Evolutionary conservation across 2,888 invertebrate genomes (phyloP), one percentile per base, ranked within the genome.

Genomic region (Rhaphigaster nebulosa): DNA sequence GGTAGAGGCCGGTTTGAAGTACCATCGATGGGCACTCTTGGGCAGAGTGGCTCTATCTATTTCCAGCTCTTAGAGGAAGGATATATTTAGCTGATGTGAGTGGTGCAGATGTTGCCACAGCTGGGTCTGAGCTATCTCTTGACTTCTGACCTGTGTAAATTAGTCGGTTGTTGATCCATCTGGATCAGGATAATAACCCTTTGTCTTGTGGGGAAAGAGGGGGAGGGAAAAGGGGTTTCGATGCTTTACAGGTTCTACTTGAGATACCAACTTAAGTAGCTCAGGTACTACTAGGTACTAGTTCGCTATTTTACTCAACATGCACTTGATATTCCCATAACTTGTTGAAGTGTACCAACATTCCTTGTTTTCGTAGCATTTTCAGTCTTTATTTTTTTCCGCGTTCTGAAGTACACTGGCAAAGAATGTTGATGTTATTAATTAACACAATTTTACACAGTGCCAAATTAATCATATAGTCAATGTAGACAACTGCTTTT

Each of bases 81-180:
- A 20, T 76, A 76, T 76, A 76, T 76, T 76, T 76, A 76, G 65
- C 65, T 23, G 29, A 13, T 18, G n/a, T 15, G 65, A 65, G 70
- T 76, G 70, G 34, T 76, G 70, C 70, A 76, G 70, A 76, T 76
- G 70, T 76, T 76, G 70, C 70, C 38, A 76, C 70, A 76, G 70
- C 70, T 76, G 70, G 34, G 70, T 29, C 70, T 38, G 8, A 6
- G 20, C 70, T 5, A 76, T 76, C 70, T 76, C 29, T 76, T 76
- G 70, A 38, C 70, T 38, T 76, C 70, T 76, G 70, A 34, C 70
- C 70, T 76, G 34, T 76, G 70, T 34, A 38, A 76, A 76, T 76
- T 76, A 38, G 34, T 76, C 70, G 3, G 8, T 20, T 76, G 70
- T 76, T 76, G 70, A 76, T 76, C 70, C 38, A 34, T 38, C 34